Base-by-base conservation (phyloP, 2,113 vertebrate genomes). In the Dryoscopus gambensis region DNA sequence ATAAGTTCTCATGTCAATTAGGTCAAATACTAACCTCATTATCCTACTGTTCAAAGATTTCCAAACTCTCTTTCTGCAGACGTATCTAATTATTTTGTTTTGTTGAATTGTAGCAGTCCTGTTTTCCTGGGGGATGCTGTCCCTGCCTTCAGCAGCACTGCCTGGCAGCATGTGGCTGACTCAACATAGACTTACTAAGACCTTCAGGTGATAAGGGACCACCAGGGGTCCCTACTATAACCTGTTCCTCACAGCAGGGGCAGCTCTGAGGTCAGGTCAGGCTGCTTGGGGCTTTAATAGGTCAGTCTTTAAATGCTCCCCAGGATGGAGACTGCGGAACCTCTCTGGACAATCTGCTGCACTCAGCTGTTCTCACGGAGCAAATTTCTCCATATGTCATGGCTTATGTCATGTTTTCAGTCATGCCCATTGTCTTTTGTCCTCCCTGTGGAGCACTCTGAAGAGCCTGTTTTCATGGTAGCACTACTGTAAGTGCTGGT, bases 21-120 rank as follows among this genome's bases (percentile, higher is more conserved):
- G 90, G 95, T 97, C 82, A 60, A 76, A 93, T 64, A 42, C 47
- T 84, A 87, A 89, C 87, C 84, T 95, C 37, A 49, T 93, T 95
- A 78, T 30, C 84, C 60, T 53, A 55, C 49, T 15, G 37, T 71
- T 91, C 76, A 49, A 81, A 53, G 39, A 49, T 53, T 81, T 84
- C 59, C 42, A 46, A 75, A 64, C 40, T 40, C 50, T 53, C 11
- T 87, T 92, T 79, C 75, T 87, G 52, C 42, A 82, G 77, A 67
- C 15, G 4, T 10, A 30, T 10, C 60, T 62, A 57, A 65, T 81
- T 53, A 70, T 63, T 91, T 59, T 27, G 80, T 27, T 77, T 89
- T 1, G 1, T 46, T 50, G 39, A 70, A 9, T 50, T 35, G 25
- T 16, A 70, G 42, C 64, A 70, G 69, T 70, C 42, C 76, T 49